Evolutionary conservation across 64 coral and sea anemone genomes (phyloP).

Genomic region (Porites australiensis): DNA sequence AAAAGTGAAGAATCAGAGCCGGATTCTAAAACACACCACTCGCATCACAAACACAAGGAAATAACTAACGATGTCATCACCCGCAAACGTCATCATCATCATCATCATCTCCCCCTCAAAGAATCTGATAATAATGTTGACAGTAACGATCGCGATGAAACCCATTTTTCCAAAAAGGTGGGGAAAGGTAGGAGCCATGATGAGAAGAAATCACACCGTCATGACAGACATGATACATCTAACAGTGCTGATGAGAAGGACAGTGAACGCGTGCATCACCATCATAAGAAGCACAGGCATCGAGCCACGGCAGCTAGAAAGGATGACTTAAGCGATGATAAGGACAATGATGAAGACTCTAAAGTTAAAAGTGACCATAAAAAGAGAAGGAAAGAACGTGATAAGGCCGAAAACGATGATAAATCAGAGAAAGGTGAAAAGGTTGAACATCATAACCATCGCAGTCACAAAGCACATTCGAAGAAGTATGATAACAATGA

Average conservation of each 20-base stretch:
- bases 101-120: constrained; percentile 10
- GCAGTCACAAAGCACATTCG: background rate
- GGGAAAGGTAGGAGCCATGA: background rate
- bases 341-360: constrained; percentile 1
- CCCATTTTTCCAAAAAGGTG: background rate
- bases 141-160: background rate
- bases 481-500: background rate
- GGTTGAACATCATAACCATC: background rate
- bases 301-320: background rate
- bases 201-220: background rate
- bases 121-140: constrained; percentile 26
- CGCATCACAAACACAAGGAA: constrained; percentile 15
- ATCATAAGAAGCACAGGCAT: constrained; percentile 1
- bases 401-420: background rate
- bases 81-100: constrained; percentile 9
- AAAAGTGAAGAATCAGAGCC: background rate
- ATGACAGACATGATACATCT: background rate
- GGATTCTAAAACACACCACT: background rate
- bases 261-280: background rate
- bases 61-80: constrained; percentile 8
- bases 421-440: background rate
- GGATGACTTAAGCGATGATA: background rate
- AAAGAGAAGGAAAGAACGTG: background rate
- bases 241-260: background rate
- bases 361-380: background rate